Conservation (phyloP, 2,113 vertebrate species). For the Ivindomyrus marchei region DNA sequence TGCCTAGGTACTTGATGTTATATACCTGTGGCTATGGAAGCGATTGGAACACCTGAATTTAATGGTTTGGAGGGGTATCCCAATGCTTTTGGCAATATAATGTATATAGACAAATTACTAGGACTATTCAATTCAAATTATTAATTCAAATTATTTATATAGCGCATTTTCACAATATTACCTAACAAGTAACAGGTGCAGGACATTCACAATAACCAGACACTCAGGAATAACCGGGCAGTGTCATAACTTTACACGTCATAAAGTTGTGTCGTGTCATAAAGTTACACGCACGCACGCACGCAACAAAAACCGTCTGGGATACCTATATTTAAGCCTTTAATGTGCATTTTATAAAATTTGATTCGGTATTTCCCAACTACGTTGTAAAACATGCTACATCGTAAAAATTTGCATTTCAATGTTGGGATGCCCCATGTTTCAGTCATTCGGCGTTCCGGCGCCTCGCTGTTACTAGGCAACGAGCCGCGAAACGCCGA, state of each 20-base stretch:
- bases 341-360: background rate
- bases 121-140: background rate
- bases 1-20: too few species aligned
- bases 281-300: background rate
- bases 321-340: background rate
- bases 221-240: background rate
- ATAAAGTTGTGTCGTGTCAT: too few species aligned
- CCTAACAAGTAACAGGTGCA: background rate
- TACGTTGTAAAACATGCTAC: background rate
- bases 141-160: background rate
- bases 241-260: background rate
- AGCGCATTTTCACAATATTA: background rate
- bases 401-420: background rate
- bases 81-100: too few species aligned
- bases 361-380: background rate
- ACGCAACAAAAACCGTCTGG: background rate
- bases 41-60: too few species aligned
- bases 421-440: background rate
- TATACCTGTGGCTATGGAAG: too few species aligned
- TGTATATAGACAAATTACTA: background rate
- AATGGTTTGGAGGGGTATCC: too few species aligned
- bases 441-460: background rate
- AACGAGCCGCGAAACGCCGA: slow-evolving; percentile 24
- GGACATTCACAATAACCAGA: background rate
- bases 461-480: slow-evolving; percentile 46